Evolutionary conservation across 2,888 invertebrate species (phyloP).

Genomic region (Desoria tigrina): DNA sequence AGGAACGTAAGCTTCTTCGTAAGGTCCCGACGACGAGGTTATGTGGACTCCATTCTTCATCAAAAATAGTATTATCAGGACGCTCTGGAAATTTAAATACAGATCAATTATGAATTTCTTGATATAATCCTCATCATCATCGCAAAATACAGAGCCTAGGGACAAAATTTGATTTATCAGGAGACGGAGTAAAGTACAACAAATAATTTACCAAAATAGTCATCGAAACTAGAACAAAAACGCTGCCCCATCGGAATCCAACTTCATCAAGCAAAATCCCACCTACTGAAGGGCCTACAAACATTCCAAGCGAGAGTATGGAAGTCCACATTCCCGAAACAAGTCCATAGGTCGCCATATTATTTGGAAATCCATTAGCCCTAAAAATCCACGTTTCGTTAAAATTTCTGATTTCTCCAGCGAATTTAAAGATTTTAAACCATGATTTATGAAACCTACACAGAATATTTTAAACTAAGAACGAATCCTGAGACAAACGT

Average conservation of each 20-base stretch:
- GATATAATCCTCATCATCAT: no score
- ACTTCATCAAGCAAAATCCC: conserved; percentile 73
- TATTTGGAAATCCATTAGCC: conserved; percentile 75
- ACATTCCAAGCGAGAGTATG: conserved; percentile 83
- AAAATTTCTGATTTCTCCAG: no score
- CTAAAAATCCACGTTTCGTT: conserved; percentile 57
- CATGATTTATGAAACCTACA: conserved; percentile 66
- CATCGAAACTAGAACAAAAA: conserved; percentile 56
- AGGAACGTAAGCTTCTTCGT: no score
- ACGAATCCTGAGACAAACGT: conserved; percentile 83
- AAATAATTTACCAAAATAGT: conserved; percentile 54
- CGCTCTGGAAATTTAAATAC: no score
- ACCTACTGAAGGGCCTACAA: conserved; percentile 75
- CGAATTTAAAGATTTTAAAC: background rate
- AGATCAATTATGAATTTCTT: no score
- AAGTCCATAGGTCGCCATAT: conserved; percentile 82
- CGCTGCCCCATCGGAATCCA: conserved; percentile 60
- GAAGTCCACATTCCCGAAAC: conserved; percentile 90
- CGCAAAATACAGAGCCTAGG: no score
- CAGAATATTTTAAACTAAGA: conserved; percentile 75
- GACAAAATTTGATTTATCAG: no score
- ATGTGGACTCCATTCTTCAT: no score
- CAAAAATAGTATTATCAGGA: no score
- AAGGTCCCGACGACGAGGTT: no score
- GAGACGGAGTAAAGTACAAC: no score